Conservation (phyloP, 2,797 vertebrate genomes). For the Synaphobranchus kaupii region DNA sequence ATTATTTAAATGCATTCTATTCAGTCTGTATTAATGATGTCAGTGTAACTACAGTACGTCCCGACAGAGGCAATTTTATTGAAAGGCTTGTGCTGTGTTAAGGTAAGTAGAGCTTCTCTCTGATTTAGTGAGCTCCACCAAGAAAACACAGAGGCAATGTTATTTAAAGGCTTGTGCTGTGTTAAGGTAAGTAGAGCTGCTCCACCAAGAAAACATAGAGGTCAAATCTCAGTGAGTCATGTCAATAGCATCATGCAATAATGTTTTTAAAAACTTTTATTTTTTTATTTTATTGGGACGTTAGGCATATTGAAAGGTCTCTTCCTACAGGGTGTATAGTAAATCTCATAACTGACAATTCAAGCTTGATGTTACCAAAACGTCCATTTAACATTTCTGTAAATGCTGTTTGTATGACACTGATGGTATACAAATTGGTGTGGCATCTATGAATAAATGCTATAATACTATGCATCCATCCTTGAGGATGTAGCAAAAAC, state of each 20-base stretch:
- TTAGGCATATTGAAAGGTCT: not conserved
- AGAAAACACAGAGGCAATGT: not conserved
- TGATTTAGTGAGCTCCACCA: not conserved
- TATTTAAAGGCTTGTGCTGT: not conserved
- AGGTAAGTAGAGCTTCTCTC: not conserved
- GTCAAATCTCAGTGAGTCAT: not conserved
- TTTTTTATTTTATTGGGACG: not conserved
- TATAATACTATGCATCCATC: no score
- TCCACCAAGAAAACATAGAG: not conserved
- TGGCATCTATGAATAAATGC: not conserved
- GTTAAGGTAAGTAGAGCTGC: not conserved
- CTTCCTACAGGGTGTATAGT: not conserved
- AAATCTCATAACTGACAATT: not conserved
- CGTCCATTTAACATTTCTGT: not conserved
- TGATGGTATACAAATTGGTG: not conserved
- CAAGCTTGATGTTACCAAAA: not conserved
- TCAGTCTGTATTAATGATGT: not conserved
- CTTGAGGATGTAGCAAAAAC: not conserved
- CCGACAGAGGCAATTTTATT: not conserved
- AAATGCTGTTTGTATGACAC: not conserved
- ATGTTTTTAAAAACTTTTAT: not conserved
- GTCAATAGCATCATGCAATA: no score
- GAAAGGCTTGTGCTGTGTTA: not conserved
- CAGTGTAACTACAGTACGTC: not conserved
- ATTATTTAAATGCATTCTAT: no score